Evolutionary conservation across 1,140 invertebrate genomes (phyloP), one percentile per base, ranked within the genome.

Genomic region (Branchinecta lindahli): DNA sequence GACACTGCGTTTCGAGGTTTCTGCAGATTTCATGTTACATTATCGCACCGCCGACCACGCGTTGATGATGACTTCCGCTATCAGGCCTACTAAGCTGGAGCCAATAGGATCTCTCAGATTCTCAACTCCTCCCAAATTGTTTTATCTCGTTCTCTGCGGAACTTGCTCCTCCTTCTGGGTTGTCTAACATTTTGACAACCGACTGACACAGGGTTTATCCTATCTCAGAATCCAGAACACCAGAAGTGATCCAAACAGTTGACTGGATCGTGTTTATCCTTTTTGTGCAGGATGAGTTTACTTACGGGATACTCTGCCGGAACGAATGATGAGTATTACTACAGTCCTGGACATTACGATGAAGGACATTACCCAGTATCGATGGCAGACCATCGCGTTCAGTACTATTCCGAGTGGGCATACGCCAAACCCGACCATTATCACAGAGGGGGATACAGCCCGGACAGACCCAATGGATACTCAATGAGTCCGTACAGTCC

Each of bases 311-410:
- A 61, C 18, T 20, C 52, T 15, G 52, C 12, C 2, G 52, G 52
- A 20, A 61, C 18, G 52, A 61, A 12, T 61, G 52, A 61, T 61
- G 52, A 61, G 52, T 61, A 61, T 20, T 61, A 61, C 18, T 61
- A 61, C 18, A 61, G 18, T 61, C 52, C 52, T 15, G 52, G 52
- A 12, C 52, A 61, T 20, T 61, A 61, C 6, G 52, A 61, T 15
- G 52, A 61, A 4, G 52, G 52, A 61, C 52, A 61, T 61, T 61
- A 61, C 18, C 52, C 52, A 61, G 52, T 20, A 61, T 15, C 52
- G 18, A 61, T 61, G 12, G 18, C 52, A 15, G 52, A 61, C 18
- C 52, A 61, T 20, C 12, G 52, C 12, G 18, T 61, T 61, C 52
- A 61, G 52, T 61, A 61, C 18, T 61, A 61, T 61, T 15, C 52